A percentile compares a stretch with the other conserved stretches of the same genome.
Conservation (phyloP, 2,888 invertebrate genomes). For the Lucinisca nassula region DNA sequence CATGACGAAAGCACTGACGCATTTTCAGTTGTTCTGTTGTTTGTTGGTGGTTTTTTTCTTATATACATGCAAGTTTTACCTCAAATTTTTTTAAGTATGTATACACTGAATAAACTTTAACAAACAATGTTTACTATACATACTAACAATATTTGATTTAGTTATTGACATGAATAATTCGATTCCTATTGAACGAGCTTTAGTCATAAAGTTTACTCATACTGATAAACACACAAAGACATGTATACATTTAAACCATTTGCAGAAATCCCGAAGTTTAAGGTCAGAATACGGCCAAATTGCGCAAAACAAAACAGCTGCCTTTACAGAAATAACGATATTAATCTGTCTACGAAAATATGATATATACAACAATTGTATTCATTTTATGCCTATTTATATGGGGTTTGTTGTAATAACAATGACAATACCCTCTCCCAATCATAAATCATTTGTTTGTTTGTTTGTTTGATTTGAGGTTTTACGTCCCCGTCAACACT, state of each 20-base stretch:
- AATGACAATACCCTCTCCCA: too few relatives aligned
- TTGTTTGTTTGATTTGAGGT: too few relatives aligned
- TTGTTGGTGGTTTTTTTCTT: too few relatives aligned
- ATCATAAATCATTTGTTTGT: too few relatives aligned
- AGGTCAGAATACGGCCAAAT: background rate
- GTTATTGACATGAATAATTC: slow-evolving; percentile 1
- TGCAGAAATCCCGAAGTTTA: background rate
- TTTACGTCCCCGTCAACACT: too few relatives aligned
- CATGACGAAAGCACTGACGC: too few relatives aligned
- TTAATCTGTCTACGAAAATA: background rate
- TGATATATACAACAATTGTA: too few relatives aligned
- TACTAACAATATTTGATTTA: background rate
- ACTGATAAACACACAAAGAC: background rate
- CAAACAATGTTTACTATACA: background rate
- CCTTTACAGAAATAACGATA: background rate
- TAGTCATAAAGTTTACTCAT: background rate
- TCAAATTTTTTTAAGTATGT: too few relatives aligned
- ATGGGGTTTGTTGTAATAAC: too few relatives aligned
- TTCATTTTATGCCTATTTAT: too few relatives aligned
- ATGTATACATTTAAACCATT: background rate
- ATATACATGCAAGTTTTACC: too few relatives aligned
- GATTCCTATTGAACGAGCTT: background rate
- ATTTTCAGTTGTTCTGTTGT: too few relatives aligned
- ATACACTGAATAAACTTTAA: background rate
- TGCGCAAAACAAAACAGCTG: background rate